These are phyloP conservation scores for Drosophila borborema DNA, from an alignment of 2,888 invertebrate species.

Conservation along the genomic window DNA sequence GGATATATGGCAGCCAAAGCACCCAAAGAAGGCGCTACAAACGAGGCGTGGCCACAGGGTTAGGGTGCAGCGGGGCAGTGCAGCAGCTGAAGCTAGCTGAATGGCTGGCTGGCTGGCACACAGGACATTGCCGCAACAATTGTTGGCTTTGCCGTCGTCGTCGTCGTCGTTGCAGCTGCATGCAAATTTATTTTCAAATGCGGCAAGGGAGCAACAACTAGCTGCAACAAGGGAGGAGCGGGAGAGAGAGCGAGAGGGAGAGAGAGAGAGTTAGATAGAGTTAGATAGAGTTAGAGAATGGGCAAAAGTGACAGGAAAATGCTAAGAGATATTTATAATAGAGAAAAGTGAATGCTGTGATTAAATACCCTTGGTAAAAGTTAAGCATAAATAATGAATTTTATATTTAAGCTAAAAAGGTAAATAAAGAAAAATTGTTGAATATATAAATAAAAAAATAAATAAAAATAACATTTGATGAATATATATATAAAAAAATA, in stretches of 20 bases:
- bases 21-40: not conserved
- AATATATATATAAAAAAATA: no score
- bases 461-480: no score
- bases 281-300: not conserved
- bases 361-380: constrained; percentile 3
- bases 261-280: not conserved
- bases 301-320: constrained; percentile 2
- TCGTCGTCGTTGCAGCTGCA: constrained; percentile 50
- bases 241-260: not conserved
- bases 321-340: constrained; percentile 2
- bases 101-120: constrained; percentile 45
- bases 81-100: constrained; percentile 12
- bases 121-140: constrained; percentile 78
- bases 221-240: not conserved
- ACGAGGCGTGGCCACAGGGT: constrained; percentile 21
- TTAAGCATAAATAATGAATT: no score
- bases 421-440: not conserved
- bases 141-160: constrained; percentile 62
- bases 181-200: constrained; percentile 78
- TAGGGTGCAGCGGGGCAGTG: not conserved
- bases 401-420: not conserved
- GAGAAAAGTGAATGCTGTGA: constrained; percentile 1
- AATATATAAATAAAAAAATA: no score
- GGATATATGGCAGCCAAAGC: constrained; percentile 6
- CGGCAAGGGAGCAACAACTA: constrained; percentile 55